These are phyloP conservation scores for Cataglyphis cursor DNA, from an alignment of 2,888 invertebrate genomes.

Conservation along the genomic window DNA sequence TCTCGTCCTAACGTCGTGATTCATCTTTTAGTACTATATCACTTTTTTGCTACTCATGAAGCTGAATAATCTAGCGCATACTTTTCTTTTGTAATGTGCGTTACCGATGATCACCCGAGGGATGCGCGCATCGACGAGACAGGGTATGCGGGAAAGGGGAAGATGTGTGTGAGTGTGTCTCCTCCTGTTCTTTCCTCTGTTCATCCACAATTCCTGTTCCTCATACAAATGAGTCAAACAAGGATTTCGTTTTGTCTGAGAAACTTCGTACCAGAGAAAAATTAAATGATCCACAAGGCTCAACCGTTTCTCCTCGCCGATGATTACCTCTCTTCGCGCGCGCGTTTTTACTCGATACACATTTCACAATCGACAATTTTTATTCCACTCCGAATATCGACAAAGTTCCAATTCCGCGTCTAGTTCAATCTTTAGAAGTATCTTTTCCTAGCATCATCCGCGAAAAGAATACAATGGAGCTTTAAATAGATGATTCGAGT, in stretches of 20 bases:
- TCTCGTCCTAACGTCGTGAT: conserved; percentile 63
- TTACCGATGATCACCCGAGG: conserved; percentile 25
- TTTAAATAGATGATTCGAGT: conserved; percentile 23
- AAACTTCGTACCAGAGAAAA: conserved; percentile 55
- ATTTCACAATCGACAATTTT: conserved; percentile 1
- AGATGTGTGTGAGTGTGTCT: conserved; percentile 38
- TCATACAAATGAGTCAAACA: conserved; percentile 60
- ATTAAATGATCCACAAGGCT: conserved; percentile 58
- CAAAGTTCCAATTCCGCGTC: background rate
- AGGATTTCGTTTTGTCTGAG: conserved; percentile 39
- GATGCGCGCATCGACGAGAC: conserved; percentile 65
- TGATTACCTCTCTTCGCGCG: conserved; percentile 9
- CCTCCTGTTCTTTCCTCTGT: conserved; percentile 71
- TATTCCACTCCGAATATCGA: background rate
- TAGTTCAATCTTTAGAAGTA: background rate
- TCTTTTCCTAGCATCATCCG: conserved; percentile 43
- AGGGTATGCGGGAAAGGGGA: conserved; percentile 64
- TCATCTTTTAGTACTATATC: conserved; percentile 6
- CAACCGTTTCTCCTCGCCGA: conserved; percentile 61
- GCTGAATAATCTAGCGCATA: conserved; percentile 27
- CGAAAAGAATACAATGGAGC: conserved; percentile 68
- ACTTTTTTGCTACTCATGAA: conserved; percentile 23
- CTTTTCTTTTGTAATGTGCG: conserved; percentile 34
- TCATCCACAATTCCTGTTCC: conserved; percentile 70
- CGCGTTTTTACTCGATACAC: background rate